Conservation (phyloP, 2,113 vertebrate genomes). For the Myanophis thanlyinensis region DNA sequence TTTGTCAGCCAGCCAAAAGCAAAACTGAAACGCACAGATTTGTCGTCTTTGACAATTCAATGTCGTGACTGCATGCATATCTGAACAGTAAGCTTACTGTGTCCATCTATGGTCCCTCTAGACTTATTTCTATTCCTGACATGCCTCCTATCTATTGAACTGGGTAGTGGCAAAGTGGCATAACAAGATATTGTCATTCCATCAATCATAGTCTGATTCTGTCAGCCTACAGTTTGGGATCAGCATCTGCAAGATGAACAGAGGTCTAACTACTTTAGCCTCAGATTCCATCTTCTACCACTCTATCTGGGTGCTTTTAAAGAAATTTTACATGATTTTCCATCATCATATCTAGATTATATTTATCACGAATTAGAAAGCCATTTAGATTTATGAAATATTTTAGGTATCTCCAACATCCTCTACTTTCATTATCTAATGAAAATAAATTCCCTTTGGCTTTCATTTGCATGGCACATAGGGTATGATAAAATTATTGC, state of each 20-base stretch:
- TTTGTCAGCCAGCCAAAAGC: not conserved
- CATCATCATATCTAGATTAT: not conserved
- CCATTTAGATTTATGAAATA: not conserved
- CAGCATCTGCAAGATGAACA: not conserved
- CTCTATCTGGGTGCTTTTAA: not conserved
- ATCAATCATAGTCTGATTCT: not conserved
- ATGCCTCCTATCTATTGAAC: not conserved
- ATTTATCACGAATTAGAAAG: not conserved
- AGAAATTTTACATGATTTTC: not conserved
- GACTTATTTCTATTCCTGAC: not conserved
- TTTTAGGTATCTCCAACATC: not conserved
- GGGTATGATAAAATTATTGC: not conserved
- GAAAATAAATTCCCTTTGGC: not conserved
- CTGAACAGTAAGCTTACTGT: not conserved
- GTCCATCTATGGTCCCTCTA: not conserved
- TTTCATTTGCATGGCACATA: not conserved
- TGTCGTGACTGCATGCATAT: not conserved
- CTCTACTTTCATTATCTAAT: not conserved
- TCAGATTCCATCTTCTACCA: not conserved
- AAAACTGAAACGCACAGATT: not conserved
- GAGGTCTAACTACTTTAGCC: not conserved
- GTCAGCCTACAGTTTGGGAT: constrained; percentile 1
- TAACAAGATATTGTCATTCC: not conserved
- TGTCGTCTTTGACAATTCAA: not conserved
- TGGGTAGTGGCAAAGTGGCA: not conserved